A percentile compares a stretch with the other conserved stretches of the same genome.
Evolutionary conservation across 1,140 invertebrate genomes (phyloP).

Genomic region (Pseudomyrmex gracilis): DNA sequence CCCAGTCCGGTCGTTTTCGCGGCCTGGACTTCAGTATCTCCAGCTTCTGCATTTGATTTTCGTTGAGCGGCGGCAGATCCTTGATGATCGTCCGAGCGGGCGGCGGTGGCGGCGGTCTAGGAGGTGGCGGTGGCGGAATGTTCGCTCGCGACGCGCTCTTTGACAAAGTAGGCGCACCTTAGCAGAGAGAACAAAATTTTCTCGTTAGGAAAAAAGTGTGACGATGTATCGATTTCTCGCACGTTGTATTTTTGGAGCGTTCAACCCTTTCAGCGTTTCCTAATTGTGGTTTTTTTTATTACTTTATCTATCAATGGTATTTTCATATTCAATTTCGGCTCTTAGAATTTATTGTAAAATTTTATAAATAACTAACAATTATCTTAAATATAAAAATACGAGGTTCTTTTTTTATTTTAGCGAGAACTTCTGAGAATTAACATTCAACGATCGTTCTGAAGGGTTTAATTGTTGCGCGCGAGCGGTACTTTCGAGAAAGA

Average conservation of each 20-base stretch:
- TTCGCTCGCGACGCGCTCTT: conserved; percentile 84
- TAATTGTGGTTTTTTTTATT: too few species aligned
- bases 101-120: conserved; percentile 91
- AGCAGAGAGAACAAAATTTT: not conserved
- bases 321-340: too few species aligned
- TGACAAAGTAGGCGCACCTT: conserved; percentile 83
- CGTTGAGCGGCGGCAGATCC: conserved; percentile 84
- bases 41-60: conserved; percentile 87
- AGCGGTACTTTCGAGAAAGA: not conserved
- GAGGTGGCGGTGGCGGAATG: conserved; percentile 87
- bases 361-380: too few species aligned
- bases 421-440: not conserved
- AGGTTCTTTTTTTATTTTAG: not conserved
- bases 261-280: too few species aligned
- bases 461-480: not conserved
- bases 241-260: too few species aligned
- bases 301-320: too few species aligned
- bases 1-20: conserved; percentile 94
- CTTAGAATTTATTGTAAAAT: too few species aligned
- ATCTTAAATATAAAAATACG: too few species aligned
- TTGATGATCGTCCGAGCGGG: conserved; percentile 84
- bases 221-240: too few species aligned
- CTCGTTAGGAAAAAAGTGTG: too few species aligned
- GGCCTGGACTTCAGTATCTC: conserved; percentile 90
- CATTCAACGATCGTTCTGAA: not conserved